phyloP scores from a whole-genome alignment of 2,113 vertebrate genomes.

The Amphilophus citrinellus region DNA sequence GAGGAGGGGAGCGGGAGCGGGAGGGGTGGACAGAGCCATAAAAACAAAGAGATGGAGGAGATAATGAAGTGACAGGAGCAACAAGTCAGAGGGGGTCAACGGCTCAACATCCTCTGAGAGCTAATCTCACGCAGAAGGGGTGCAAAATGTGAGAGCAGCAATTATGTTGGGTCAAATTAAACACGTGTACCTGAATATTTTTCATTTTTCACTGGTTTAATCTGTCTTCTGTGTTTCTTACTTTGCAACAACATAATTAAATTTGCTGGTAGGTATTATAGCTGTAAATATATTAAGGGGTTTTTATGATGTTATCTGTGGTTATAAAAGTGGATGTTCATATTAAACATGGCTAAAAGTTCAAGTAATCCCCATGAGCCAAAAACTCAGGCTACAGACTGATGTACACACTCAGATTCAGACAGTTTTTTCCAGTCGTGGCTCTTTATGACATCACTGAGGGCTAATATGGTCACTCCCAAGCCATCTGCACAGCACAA shows the following conservation, averaged over 20 bases:
- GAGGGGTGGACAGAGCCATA: background rate
- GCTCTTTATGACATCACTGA: background rate
- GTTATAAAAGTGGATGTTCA: background rate
- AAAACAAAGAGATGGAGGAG: slow-evolving; percentile 12
- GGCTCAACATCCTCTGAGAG: background rate
- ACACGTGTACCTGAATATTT: background rate
- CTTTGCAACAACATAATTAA: background rate
- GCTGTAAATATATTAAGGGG: background rate
- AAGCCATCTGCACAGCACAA: background rate
- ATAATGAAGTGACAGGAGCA: slow-evolving; percentile 24
- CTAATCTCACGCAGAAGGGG: background rate
- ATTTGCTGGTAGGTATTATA: accelerated
- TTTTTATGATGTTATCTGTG: background rate
- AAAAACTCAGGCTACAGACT: accelerated
- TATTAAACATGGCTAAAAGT: background rate
- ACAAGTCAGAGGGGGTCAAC: slow-evolving; percentile 34
- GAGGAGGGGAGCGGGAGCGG: background rate
- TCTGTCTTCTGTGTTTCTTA: background rate
- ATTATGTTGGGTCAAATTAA: slow-evolving; percentile 7
- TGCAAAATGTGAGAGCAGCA: background rate
- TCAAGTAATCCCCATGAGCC: background rate
- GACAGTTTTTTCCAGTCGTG: background rate
- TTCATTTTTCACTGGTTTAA: background rate
- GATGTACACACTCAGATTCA: background rate
- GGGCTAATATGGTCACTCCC: background rate